phyloP scores from a whole-genome alignment of 2,113 vertebrate species.

The Eretmochelys imbricata region DNA sequence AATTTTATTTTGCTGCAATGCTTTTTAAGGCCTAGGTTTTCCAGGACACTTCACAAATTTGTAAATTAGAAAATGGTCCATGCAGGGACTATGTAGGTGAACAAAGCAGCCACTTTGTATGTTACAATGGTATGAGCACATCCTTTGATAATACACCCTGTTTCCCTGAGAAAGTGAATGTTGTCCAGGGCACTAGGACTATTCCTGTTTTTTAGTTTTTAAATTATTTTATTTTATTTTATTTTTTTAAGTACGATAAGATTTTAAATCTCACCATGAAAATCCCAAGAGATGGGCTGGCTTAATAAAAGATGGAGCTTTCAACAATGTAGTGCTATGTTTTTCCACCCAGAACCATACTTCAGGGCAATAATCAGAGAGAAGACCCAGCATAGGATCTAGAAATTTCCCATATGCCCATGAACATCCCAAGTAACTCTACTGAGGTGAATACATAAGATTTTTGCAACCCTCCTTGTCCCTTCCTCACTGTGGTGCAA shows the following conservation, averaged over 20 bases:
- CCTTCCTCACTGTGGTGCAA: not conserved
- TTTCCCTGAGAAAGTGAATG: not conserved
- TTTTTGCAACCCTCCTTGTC: not conserved
- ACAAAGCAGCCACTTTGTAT: not conserved
- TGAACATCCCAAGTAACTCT: not conserved
- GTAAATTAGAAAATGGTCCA: rapidly evolving
- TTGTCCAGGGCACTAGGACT: not conserved
- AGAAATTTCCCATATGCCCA: not conserved
- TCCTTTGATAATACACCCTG: not conserved
- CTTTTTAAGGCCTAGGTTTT: not conserved
- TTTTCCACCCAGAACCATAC: not conserved
- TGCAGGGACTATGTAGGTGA: not conserved
- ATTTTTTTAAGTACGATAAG: not conserved
- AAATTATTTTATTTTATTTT: not conserved
- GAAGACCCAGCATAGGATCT: not conserved
- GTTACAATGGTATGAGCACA: not conserved
- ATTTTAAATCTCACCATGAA: not conserved
- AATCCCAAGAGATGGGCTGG: not conserved
- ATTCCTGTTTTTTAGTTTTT: not conserved
- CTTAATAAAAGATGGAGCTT: not conserved
- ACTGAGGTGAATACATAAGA: not conserved
- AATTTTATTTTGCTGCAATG: not conserved
- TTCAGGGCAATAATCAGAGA: not conserved
- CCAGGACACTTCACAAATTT: not conserved
- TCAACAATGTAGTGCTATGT: not conserved